These are phyloP conservation scores for Sinelater perroti DNA, from an alignment of 2,888 invertebrate genomes.

Conservation along the genomic window DNA sequence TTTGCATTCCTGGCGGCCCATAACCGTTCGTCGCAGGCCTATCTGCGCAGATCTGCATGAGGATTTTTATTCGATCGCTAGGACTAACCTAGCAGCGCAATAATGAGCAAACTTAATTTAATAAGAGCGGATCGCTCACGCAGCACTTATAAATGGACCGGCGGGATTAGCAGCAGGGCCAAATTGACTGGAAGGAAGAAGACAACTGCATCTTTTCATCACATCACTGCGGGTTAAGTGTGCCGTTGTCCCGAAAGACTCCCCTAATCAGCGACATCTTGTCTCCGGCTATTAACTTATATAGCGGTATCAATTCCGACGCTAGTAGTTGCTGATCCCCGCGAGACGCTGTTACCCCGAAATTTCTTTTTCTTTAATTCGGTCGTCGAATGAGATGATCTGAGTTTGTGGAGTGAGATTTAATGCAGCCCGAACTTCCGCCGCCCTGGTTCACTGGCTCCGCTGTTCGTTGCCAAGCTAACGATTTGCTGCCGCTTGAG, in stretches of 20 bases:
- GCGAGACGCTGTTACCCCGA: conserved; percentile 42
- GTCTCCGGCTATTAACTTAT: conserved; percentile 62
- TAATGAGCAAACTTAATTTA: too few relatives aligned
- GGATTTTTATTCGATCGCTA: too few relatives aligned
- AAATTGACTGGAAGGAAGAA: too few relatives aligned
- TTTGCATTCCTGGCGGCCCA: conserved; percentile 29
- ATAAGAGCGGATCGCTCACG: too few relatives aligned
- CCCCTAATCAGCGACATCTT: conserved; percentile 61
- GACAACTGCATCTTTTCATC: conserved; percentile 38
- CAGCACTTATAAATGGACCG: too few relatives aligned
- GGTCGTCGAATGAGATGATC: conserved; percentile 31
- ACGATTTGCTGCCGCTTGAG: neutral
- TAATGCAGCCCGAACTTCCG: conserved; percentile 18
- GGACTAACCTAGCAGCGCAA: too few relatives aligned
- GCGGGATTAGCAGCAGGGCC: too few relatives aligned
- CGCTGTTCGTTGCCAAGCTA: conserved; percentile 1
- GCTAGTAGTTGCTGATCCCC: conserved; percentile 45
- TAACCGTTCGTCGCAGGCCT: too few relatives aligned
- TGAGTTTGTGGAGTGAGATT: conserved; percentile 30
- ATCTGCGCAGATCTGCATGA: too few relatives aligned
- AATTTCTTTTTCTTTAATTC: conserved; percentile 46
- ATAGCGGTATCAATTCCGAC: conserved; percentile 61
- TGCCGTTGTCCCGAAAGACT: conserved; percentile 41
- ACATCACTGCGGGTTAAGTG: conserved; percentile 38
- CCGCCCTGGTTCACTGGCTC: conserved; percentile 12